Conservation (phyloP, 2,888 invertebrate species). For the Parasteatoda lunata region DNA sequence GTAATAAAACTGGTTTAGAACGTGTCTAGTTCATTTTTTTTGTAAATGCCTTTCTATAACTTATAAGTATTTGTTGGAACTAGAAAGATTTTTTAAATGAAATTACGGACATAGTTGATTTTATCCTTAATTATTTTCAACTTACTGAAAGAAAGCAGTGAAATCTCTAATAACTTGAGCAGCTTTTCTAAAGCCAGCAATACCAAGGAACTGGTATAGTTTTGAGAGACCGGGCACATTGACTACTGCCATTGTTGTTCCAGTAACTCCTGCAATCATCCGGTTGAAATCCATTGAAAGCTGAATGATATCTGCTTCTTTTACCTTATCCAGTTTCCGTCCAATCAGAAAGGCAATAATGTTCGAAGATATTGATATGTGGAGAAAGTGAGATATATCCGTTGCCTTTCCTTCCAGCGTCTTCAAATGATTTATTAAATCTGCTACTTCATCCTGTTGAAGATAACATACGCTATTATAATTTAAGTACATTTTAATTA, state of each 20-base stretch:
- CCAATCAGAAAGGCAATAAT: slow-evolving; percentile 43
- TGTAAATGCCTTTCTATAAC: too few species aligned
- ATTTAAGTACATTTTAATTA: too few species aligned
- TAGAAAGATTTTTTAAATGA: too few species aligned
- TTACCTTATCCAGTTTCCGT: slow-evolving; percentile 5
- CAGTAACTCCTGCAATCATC: slow-evolving; percentile 2
- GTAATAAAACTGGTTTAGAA: too few species aligned
- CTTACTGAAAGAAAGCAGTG: not conserved
- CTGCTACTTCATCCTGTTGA: slow-evolving; percentile 16
- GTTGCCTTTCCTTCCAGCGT: slow-evolving; percentile 1
- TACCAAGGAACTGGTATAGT: slow-evolving; percentile 11
- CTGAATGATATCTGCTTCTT: slow-evolving; percentile 34
- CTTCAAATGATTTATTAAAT: not conserved
- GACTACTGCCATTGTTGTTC: not conserved
- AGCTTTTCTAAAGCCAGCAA: slow-evolving; percentile 21
- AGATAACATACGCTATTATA: too few species aligned
- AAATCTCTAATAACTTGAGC: slow-evolving; percentile 3
- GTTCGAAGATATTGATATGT: slow-evolving; percentile 9
- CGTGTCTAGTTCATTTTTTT: too few species aligned
- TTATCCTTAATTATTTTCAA: too few species aligned
- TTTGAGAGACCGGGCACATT: slow-evolving; percentile 33
- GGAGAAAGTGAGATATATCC: slow-evolving; percentile 10
- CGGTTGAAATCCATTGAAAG: slow-evolving; percentile 9
- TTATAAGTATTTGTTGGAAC: too few species aligned
- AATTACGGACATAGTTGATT: too few species aligned